Percentiles rank a stretch among this genome's conserved stretches.
Evolutionary conservation across 2,888 invertebrate genomes (phyloP).

Genomic region (Rhamphomyia laevipes): DNA sequence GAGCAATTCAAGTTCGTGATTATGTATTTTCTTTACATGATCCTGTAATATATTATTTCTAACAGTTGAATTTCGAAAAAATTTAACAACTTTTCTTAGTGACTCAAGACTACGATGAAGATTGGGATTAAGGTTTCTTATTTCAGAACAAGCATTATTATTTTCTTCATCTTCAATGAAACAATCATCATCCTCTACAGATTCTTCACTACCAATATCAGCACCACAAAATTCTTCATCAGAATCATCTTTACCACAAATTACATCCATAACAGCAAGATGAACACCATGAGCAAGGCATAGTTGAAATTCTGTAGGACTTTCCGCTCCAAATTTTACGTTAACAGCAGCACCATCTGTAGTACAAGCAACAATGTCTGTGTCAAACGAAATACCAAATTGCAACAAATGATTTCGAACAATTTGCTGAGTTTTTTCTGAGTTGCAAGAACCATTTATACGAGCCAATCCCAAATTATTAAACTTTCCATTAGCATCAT

Average conservation of each 20-base stretch:
- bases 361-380: not conserved
- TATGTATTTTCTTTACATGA: too few species aligned
- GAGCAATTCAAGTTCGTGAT: too few species aligned
- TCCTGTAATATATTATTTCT: too few species aligned
- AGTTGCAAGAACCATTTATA: not conserved
- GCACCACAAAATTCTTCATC: not conserved
- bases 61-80: too few species aligned
- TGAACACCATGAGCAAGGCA: not conserved
- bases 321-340: not conserved
- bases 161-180: not conserved
- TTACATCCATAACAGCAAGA: constrained; percentile 1
- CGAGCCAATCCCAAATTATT: not conserved
- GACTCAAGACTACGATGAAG: too few species aligned
- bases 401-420: not conserved
- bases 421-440: not conserved
- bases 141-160: not conserved
- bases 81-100: too few species aligned
- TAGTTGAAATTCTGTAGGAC: not conserved
- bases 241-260: not conserved
- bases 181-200: not conserved
- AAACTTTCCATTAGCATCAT: not conserved
- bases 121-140: not conserved
- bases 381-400: not conserved
- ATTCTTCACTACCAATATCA: not conserved
- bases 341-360: not conserved